Base-by-base conservation (phyloP, 2,888 invertebrate species). In the Sarcophaga rosellei region DNA sequence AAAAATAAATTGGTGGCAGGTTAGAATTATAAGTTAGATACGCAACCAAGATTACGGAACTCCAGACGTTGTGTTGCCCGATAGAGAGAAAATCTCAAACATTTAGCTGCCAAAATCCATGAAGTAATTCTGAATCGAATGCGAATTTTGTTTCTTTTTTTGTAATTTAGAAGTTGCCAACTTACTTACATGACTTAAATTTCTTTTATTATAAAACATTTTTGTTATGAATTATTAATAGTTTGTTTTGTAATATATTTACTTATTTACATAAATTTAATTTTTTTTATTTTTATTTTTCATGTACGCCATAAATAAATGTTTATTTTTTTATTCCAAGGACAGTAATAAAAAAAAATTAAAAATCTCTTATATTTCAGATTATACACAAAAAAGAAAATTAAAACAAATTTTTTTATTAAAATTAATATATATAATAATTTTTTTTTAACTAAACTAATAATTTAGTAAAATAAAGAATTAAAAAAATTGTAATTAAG, bases 231-330 rank as follows among this genome's bases (percentile, higher is more conserved):
- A 77, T 89, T 89, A 89, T 89, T 72, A 89, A 89, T 90, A 88
- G 88, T 90, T 88, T 89, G 65, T 68, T 81, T 91, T 88, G 89
- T 88, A 89, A 89, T 90, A 90, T 90, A 91, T 91, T 91, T 91
- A 91, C 90, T 91, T 91, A 91, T 91, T 90, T 91, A 91, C 91
- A 90, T 80, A 89, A 83, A 84, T 70, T 85, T 79, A 79, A 69
- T 85, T 70, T 77, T 63, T 63, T 82, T 66, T 70, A 53, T 83
- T 81, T 66, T 84, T 76, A 63, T 72, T 81, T 80, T 76, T 80
- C 74, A 72, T 80, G 70, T 74, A 81, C 73, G 82, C 63, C 72
- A 80, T 80, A 77, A 77, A 85, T 78, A 66, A 74, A 57, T 83
- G 61, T 75, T 79, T 82, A 73, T 53, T 70, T 68, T 79, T 74